These are phyloP conservation scores for Eristalis pertinax DNA, from an alignment of 2,888 invertebrate species.

Conservation along the genomic window DNA sequence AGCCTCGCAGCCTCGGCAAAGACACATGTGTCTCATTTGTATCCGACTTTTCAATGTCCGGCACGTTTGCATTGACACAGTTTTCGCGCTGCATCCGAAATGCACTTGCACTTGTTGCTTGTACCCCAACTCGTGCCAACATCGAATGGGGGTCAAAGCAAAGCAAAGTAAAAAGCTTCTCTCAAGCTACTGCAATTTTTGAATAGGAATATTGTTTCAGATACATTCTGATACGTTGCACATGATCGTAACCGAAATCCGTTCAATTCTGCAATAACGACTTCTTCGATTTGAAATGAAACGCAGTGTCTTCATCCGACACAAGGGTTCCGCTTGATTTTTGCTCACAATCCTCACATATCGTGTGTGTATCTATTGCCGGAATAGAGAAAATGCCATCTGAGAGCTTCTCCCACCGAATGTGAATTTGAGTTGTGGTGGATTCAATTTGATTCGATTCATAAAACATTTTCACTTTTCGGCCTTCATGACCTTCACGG, in stretches of 20 bases:
- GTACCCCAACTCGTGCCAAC: constrained; percentile 38
- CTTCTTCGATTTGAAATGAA: constrained; percentile 16
- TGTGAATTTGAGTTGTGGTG: not conserved
- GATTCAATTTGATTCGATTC: not conserved
- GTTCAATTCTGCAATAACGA: constrained; percentile 35
- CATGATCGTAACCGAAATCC: constrained; percentile 57
- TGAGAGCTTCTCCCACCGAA: not conserved
- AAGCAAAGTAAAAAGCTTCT: constrained; percentile 36
- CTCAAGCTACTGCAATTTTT: constrained; percentile 29
- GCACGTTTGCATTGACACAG: constrained; percentile 52
- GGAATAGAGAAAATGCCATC: constrained; percentile 4
- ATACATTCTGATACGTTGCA: constrained; percentile 51
- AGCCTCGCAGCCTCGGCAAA: not conserved
- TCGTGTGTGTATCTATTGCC: constrained; percentile 41
- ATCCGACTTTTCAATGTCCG: constrained; percentile 54
- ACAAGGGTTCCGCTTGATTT: not conserved
- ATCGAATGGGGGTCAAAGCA: constrained; percentile 47
- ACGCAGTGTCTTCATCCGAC: not conserved
- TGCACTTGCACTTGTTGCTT: constrained; percentile 70
- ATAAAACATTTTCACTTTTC: constrained; percentile 31
- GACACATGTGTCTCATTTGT: constrained; percentile 36
- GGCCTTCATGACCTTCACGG: constrained; percentile 49
- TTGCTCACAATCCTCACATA: not conserved
- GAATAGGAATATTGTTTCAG: constrained; percentile 44
- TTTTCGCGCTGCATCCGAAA: constrained; percentile 59